These are phyloP conservation scores for Caenorhabditis auriculariae DNA, from an alignment of 2,888 invertebrate species.

Conservation along the genomic window DNA sequence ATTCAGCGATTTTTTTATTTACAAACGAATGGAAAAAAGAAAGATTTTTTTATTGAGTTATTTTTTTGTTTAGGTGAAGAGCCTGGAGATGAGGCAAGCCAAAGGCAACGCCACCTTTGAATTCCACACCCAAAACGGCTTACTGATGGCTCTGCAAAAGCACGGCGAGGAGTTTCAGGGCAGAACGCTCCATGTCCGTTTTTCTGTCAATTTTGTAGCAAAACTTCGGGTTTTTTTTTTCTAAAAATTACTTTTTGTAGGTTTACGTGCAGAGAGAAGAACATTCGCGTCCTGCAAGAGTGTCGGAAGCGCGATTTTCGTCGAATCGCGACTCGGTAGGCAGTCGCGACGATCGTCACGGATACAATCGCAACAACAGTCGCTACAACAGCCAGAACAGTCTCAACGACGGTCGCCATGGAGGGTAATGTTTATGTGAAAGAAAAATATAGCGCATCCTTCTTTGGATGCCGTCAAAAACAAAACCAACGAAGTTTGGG, in stretches of 20 bases:
- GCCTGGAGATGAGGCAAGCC: constrained; percentile 5
- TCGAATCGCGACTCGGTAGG: no score
- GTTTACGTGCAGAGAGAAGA: constrained; percentile 17
- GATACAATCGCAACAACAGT: not conserved
- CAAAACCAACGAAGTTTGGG: no score
- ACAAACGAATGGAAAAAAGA: no score
- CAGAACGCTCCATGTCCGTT: not conserved
- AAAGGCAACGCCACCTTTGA: constrained; percentile 18
- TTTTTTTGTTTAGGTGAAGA: no score
- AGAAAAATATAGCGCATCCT: no score
- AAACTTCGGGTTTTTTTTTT: no score
- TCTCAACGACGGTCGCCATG: constrained; percentile 17
- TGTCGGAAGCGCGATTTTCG: constrained; percentile 4
- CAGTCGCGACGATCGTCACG: not conserved
- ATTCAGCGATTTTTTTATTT: no score
- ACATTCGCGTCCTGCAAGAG: constrained; percentile 4
- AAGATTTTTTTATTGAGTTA: no score
- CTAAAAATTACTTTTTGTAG: constrained; percentile 3
- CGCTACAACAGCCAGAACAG: constrained; percentile 25
- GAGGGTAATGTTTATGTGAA: no score
- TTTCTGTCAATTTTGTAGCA: no score
- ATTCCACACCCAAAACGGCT: constrained; percentile 4
- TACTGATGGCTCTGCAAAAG: constrained; percentile 5
- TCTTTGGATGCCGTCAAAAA: no score
- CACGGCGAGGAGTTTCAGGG: constrained; percentile 11